phyloP scores from a whole-genome alignment of 2,113 vertebrate genomes.

The Calonectris borealis region DNA sequence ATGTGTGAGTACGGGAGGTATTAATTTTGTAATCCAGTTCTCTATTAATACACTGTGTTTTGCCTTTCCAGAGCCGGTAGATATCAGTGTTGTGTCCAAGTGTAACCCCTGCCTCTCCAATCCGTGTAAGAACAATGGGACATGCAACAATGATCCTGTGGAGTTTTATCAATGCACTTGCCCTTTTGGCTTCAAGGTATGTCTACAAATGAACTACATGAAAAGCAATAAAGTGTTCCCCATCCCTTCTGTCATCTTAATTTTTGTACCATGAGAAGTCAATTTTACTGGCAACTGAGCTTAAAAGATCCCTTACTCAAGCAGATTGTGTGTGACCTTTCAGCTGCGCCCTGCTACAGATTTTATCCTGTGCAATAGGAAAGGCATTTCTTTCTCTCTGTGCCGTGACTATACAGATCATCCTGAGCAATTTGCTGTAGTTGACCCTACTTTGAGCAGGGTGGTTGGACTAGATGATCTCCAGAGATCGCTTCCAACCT shows the following conservation, averaged over 20 bases:
- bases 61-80: slow-evolving; percentile 79
- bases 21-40: background rate
- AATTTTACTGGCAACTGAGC: background rate
- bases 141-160: slow-evolving; percentile 81
- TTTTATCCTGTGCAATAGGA: background rate
- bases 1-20: background rate
- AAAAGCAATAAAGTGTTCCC: background rate
- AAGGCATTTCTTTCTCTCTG: background rate
- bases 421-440: background rate
- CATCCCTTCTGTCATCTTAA: background rate
- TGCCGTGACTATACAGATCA: background rate
- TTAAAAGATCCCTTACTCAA: background rate
- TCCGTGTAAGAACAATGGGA: slow-evolving; percentile 93
- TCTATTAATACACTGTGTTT: background rate
- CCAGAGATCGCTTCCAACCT: background rate
- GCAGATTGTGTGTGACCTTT: background rate
- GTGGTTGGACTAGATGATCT: background rate
- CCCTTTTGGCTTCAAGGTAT: slow-evolving; percentile 93
- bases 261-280: background rate
- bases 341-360: background rate
- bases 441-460: background rate
- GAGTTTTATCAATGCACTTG: slow-evolving; percentile 91
- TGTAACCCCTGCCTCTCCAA: slow-evolving; percentile 90
- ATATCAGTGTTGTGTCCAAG: slow-evolving; percentile 87
- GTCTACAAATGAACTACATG: background rate